phyloP scores from a whole-genome alignment of 1,140 invertebrate genomes.

The Drosophila subpulchrella region DNA sequence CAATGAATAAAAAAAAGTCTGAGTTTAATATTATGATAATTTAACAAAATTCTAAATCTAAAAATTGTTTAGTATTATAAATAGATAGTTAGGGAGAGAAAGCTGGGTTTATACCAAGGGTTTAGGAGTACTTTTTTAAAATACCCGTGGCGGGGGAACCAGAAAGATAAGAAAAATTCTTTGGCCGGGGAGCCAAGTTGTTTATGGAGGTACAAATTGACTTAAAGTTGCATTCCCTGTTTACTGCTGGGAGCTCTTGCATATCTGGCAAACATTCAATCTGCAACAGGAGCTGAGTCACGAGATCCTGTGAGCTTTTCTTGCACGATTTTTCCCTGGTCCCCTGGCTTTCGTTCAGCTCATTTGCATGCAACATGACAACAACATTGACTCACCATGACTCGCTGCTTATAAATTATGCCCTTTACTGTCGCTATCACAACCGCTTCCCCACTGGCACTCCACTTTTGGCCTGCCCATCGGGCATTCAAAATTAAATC shows the following conservation, averaged over 20 bases:
- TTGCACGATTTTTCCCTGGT: not conserved
- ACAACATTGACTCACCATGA: slow-evolving; percentile 46
- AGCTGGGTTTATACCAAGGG: no score
- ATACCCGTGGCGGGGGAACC: not conserved
- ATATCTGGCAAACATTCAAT: slow-evolving; percentile 45
- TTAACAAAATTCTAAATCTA: no score
- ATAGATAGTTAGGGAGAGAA: no score
- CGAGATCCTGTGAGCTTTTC: not conserved
- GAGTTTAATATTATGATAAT: no score
- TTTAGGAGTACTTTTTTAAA: no score
- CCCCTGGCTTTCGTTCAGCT: slow-evolving; percentile 26
- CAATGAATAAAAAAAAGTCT: no score
- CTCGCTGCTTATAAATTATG: slow-evolving; percentile 63
- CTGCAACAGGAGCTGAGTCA: slow-evolving; percentile 35
- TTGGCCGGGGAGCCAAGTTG: slow-evolving; percentile 34
- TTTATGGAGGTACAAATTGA: slow-evolving; percentile 62
- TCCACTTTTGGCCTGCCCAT: slow-evolving; percentile 8
- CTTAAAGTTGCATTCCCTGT: slow-evolving; percentile 44
- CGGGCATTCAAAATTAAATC: slow-evolving; percentile 20
- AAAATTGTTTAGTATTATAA: no score
- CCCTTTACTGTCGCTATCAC: slow-evolving; percentile 41
- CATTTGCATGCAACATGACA: slow-evolving; percentile 66
- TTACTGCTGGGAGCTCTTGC: slow-evolving; percentile 12
- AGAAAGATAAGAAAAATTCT: not conserved
- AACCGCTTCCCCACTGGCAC: slow-evolving; percentile 5